phyloP scores from a whole-genome alignment of 2,888 invertebrate species.

The Catocala nupta region DNA sequence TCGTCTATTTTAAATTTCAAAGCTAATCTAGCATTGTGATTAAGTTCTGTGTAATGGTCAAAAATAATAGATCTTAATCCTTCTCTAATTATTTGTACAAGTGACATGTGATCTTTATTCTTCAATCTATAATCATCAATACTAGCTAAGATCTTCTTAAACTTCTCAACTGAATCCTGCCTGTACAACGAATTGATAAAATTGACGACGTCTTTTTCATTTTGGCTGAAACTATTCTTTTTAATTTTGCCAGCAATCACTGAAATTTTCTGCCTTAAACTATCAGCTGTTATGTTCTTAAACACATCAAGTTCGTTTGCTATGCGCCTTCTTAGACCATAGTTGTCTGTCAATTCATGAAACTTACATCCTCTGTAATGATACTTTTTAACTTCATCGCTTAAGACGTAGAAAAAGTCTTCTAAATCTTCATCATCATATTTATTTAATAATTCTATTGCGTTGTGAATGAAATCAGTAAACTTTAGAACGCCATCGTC shows the following conservation, averaged over 20 bases:
- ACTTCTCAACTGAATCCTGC: constrained; percentile 40
- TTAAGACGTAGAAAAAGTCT: constrained; percentile 44
- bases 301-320: constrained; percentile 45
- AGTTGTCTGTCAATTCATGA: constrained; percentile 51
- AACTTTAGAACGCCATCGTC: constrained; percentile 36
- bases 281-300: constrained; percentile 35
- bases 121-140: constrained; percentile 47
- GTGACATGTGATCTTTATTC: constrained; percentile 27
- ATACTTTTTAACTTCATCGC: constrained; percentile 58
- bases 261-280: constrained; percentile 50
- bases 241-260: constrained; percentile 27
- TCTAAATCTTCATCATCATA: constrained; percentile 61
- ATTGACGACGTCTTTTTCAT: constrained; percentile 35
- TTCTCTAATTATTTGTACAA: constrained; percentile 50
- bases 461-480: constrained; percentile 56
- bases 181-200: constrained; percentile 61
- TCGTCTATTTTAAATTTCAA: constrained; percentile 40
- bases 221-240: constrained; percentile 27
- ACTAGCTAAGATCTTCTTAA: constrained; percentile 48
- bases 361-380: constrained; percentile 58
- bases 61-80: constrained; percentile 55
- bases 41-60: constrained; percentile 60
- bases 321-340: constrained; percentile 48
- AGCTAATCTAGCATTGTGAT: constrained; percentile 46
- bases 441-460: constrained; percentile 43